Evolutionary conservation across 2,797 vertebrate genomes (phyloP).

Genomic region (Anabacerthia variegaticeps): DNA sequence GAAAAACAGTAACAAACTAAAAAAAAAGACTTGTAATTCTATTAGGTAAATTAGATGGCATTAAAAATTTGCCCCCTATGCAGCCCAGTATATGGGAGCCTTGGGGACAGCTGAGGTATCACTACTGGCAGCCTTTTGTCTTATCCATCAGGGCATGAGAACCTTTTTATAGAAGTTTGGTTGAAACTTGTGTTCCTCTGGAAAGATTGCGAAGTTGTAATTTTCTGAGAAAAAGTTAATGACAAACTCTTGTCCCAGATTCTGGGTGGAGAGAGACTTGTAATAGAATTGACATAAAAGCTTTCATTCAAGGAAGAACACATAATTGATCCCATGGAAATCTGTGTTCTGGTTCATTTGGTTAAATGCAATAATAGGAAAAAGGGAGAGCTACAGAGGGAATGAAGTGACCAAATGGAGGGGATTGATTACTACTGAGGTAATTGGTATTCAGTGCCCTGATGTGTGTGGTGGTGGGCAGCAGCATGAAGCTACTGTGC

Average conservation of each 20-base stretch:
- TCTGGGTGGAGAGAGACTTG: background rate
- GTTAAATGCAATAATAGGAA: background rate
- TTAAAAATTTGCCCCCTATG: background rate
- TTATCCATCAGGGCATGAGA: background rate
- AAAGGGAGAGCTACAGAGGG: background rate
- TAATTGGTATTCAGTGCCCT: background rate
- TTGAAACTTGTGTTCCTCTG: background rate
- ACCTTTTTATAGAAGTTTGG: background rate
- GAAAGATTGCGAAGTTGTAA: background rate
- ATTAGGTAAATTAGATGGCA: background rate
- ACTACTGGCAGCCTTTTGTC: background rate
- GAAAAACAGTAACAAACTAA: background rate
- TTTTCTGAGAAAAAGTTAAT: background rate
- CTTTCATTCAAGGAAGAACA: background rate
- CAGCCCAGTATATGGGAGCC: background rate
- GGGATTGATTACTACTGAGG: background rate
- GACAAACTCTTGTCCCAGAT: background rate
- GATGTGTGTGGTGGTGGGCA: background rate
- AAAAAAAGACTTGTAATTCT: background rate
- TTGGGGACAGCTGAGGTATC: background rate
- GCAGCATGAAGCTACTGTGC: fast-evolving
- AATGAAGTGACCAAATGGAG: background rate
- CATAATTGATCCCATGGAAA: background rate
- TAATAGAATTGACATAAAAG: background rate
- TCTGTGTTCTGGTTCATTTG: background rate